Base-by-base conservation (phyloP, 2,888 invertebrate species). In the Agonopterix alstromeriana region DNA sequence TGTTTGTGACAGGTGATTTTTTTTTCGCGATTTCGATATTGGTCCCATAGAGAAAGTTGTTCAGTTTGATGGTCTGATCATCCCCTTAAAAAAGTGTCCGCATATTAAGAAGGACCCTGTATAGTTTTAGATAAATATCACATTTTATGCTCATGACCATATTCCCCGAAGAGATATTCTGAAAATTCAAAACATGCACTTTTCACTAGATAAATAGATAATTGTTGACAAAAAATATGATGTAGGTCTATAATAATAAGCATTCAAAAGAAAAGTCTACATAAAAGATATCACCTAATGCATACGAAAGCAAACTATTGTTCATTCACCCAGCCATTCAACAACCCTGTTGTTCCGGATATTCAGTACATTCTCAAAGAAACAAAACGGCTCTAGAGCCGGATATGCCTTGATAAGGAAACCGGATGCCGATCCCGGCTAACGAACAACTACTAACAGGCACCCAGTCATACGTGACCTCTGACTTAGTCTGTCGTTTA, bases 341-440 rank as follows among this genome's bases (percentile, higher is more conserved):
- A 45, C 45, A 27, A 36, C 3, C 45, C 45, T 44, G 50, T 51
- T 46, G 41, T 53, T 56, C 56, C 62, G 60, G 66, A 64, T 62
- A 65, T 75, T 74, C 73, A 67, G 68, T 67, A 69, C 71, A 73
- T 65, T 63, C 67, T 72, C 70, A 74, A 76, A 78, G 77, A 77
- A 77, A 79, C 79, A 77, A 76, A 78, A 73, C 72, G 65, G 65
- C 66, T 70, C 66, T 60, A 63, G 54, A 59, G 62, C 76, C 78
- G 80, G 82, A 82, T 70, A 67, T 57, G 56, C 57, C 70, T 64
- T 80, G 80, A 82, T 81, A 78, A 77, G 80, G 77, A 78, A 76
- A 80, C 81, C 76, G 81, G 82, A 81, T 61, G 72, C 70, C 67
- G 65, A 77, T 73, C 73, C 61, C 60, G 61, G 64, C 77, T 80